Evolutionary conservation across 35 echinoderm and acorn worm genomes (phyloP), one percentile per base, ranked within the genome.

Genomic region (Apostichopus japonicus): DNA sequence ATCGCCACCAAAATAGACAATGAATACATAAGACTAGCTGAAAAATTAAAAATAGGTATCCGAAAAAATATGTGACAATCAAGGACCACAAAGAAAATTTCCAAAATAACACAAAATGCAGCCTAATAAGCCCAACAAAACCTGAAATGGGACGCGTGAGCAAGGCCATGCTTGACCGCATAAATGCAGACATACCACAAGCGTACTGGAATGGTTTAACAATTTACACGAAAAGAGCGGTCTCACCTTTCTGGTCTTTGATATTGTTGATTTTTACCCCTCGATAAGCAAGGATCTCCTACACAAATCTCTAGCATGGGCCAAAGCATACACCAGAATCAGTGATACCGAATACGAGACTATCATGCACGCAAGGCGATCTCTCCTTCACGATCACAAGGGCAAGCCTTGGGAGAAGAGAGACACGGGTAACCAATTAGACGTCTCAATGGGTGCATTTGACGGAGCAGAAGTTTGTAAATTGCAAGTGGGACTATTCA

Each of bases 211-310:
- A n/a, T 92, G 91, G 91, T 92, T 92, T 77, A 65, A 77, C 54
- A 44, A 79, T n/a, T 27, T 77, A 5, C 5, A 27, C 6, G 90
- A 79, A 6, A 91, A 91, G 52, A 24, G 78, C 5, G 19, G 52
- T 15, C 15, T 65, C 5, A 59, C 91, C 27, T 81, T 83, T 11
- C 58, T 92, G 5, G 55, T 83, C 4, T 92, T 92, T n/a, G 91
- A 92, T 53, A 92, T 92, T 52, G 70, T 92, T 5, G 77, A 92
- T 83, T 92, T 83, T 62, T 92, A 92, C 59, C 91, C 91, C 5
- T 92, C 77, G 23, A 92, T 92, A 6, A 80, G 77, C 6, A 44
- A 61, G 3, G 77, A 83, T 6, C 78, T 92, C 1, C 44, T 92
- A 55, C 54, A n/a, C 11, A 83, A 51, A 3, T 56, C 33, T 16